Percentiles rank a stretch among this genome's conserved stretches.
phyloP scores from a whole-genome alignment of 2,797 vertebrate genomes.

The Dicrostonyx torquatus region DNA sequence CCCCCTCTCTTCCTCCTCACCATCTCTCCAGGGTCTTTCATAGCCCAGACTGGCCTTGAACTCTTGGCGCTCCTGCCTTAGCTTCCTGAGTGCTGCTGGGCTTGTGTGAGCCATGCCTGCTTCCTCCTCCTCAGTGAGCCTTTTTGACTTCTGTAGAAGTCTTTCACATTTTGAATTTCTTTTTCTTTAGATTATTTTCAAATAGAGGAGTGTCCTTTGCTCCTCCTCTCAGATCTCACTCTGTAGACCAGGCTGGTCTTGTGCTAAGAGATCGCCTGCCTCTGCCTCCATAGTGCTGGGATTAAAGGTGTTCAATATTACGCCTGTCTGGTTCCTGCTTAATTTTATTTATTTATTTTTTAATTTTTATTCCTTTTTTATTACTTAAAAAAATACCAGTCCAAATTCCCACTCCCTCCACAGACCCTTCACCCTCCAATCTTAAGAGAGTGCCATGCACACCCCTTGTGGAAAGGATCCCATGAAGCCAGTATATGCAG shows the following conservation, averaged over 20 bases:
- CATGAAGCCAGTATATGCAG: too few relatives aligned
- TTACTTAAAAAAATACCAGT: too few relatives aligned
- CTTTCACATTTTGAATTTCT: not conserved
- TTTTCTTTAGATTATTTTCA: not conserved
- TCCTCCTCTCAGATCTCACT: not conserved
- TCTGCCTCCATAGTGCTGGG: not conserved
- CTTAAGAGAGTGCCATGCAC: too few relatives aligned
- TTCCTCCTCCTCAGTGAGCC: not conserved
- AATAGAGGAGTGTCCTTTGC: not conserved
- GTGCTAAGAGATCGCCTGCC: not conserved
- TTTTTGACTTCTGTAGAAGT: not conserved
- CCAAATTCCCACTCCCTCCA: too few relatives aligned
- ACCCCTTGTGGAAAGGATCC: too few relatives aligned
- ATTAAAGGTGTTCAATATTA: not conserved
- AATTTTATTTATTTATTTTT: too few relatives aligned
- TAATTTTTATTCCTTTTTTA: too few relatives aligned
- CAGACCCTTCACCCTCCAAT: too few relatives aligned
- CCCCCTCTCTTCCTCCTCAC: too few relatives aligned
- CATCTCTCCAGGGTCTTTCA: not conserved
- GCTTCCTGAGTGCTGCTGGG: not conserved
- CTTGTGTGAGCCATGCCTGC: too few relatives aligned
- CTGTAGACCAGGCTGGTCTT: not conserved
- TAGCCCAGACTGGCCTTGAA: not conserved
- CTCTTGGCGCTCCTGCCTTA: not conserved
- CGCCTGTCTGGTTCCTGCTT: not conserved